A percentile compares a stretch with the other conserved stretches of the same genome.
Conservation (phyloP, 2,113 vertebrate species). For the Candoia aspera region DNA sequence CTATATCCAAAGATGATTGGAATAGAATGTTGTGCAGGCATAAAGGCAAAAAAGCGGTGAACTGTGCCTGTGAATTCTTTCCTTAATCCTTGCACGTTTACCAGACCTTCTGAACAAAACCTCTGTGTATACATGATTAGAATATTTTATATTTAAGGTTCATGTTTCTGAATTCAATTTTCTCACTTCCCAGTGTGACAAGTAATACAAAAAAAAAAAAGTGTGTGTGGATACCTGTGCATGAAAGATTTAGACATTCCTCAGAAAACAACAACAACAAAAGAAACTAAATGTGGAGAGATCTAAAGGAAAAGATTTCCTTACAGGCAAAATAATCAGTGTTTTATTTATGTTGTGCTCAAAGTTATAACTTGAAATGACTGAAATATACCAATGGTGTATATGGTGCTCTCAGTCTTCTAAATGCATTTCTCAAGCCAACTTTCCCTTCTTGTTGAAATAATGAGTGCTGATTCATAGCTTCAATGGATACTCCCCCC, state of each 20-base stretch:
- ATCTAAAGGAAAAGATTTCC: neutral
- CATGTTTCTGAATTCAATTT: neutral
- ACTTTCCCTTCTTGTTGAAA: neutral
- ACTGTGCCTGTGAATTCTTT: neutral
- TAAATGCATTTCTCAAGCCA: neutral
- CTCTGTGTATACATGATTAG: neutral
- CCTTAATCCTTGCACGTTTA: neutral
- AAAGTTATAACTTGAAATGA: neutral
- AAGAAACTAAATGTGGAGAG: neutral
- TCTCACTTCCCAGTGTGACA: neutral
- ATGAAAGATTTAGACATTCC: neutral
- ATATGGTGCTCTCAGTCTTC: neutral
- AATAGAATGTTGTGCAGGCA: neutral
- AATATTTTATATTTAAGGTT: neutral
- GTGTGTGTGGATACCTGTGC: neutral
- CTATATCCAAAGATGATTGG: neutral
- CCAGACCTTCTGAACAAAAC: neutral
- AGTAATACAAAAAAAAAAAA: neutral
- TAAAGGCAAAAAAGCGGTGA: neutral
- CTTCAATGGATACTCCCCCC: neutral
- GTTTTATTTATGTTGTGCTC: neutral
- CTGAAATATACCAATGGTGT: neutral
- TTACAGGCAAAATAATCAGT: neutral
- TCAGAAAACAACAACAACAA: neutral
- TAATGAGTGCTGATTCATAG: neutral